These are phyloP conservation scores for Drosophila borealis DNA, from an alignment of 2,888 invertebrate species.

Conservation along the genomic window DNA sequence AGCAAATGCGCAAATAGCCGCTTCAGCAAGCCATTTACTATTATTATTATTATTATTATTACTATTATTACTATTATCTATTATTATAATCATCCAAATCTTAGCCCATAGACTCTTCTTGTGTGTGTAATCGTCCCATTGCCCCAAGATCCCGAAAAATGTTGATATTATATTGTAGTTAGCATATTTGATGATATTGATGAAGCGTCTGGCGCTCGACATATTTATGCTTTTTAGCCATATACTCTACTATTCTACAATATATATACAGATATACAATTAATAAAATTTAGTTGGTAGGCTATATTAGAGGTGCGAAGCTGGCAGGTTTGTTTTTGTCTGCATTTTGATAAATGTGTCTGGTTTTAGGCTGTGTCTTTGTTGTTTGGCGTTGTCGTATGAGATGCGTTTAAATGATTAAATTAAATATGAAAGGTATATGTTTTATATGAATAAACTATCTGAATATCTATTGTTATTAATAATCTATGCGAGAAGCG, in stretches of 20 bases:
- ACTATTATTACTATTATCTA: slow-evolving; percentile 18
- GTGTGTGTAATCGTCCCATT: slow-evolving; percentile 7
- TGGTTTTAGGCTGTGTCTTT: slow-evolving; percentile 76
- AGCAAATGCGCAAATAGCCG: slow-evolving; percentile 83
- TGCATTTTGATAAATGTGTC: slow-evolving; percentile 40
- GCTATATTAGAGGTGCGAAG: slow-evolving; percentile 61
- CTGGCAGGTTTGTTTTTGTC: slow-evolving; percentile 57
- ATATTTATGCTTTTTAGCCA: slow-evolving; percentile 49
- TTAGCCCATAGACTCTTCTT: slow-evolving; percentile 42
- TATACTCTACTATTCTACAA: slow-evolving; percentile 33
- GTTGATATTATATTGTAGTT: slow-evolving; percentile 74
- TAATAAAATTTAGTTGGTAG: slow-evolving; percentile 58
- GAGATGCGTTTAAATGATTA: slow-evolving; percentile 63
- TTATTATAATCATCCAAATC: slow-evolving; percentile 17
- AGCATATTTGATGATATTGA: slow-evolving; percentile 54
- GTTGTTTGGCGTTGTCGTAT: slow-evolving; percentile 74
- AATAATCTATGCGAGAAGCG: background rate
- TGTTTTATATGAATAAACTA: slow-evolving; percentile 37
- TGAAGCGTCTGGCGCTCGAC: slow-evolving; percentile 53
- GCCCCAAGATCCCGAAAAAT: slow-evolving; percentile 55
- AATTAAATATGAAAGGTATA: slow-evolving; percentile 54
- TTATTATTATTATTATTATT: slow-evolving; percentile 30
- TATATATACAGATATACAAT: slow-evolving; percentile 17
- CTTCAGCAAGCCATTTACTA: slow-evolving; percentile 48
- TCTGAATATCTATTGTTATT: slow-evolving; percentile 32